Evolutionary conservation across 2,797 vertebrate species (phyloP), one percentile per base, ranked within the genome.

Genomic region (Clarias laeviceps): DNA sequence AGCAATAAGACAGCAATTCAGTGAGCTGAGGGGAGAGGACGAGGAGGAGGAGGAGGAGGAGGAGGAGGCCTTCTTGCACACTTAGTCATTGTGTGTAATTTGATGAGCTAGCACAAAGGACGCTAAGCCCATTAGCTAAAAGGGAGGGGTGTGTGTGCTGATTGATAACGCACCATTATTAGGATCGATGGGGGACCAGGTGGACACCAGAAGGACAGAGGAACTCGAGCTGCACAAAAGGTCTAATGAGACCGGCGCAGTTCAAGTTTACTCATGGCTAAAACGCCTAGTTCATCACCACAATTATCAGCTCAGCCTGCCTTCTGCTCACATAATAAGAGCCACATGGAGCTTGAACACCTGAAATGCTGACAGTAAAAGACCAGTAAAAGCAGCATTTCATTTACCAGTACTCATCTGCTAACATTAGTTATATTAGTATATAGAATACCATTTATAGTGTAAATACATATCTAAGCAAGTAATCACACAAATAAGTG

Each of bases 141-240:
- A 69, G 56, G 83, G 66, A 84, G 54, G 84, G 65, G 27, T 24
- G 79, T 32, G 59, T 14, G 2, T 9, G 27, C 64, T 90, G 87
- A 90, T 86, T 91, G 89, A 91, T 88, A 87, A 88, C 68, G 66
- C 57, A 40, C 88, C 85, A 81, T 88, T 89, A 86, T 86, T 72
- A 82, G 45, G 80, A 80, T 87, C 61, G 82, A 87, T 86, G 86
- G 56, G 72, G 50, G 73, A 57, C 86, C 88, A 88, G 89, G 89
- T 90, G 90, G 90, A 76, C 40, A 37, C 61, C 74, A 84, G 80
- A 83, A 85, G 80, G 61, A 86, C 72, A 68, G 68, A 37, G 77
- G 64, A 74, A 81, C 61, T 20, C 18, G 68, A 65, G 54, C 69
- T 82, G 56, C 76, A 86, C 77, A 77, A 40, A 50, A 66, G 62